A percentile compares a stretch with the other conserved stretches of the same genome.
phyloP scores from a whole-genome alignment of 2,797 vertebrate species.

The Peromyscus eremicus region DNA sequence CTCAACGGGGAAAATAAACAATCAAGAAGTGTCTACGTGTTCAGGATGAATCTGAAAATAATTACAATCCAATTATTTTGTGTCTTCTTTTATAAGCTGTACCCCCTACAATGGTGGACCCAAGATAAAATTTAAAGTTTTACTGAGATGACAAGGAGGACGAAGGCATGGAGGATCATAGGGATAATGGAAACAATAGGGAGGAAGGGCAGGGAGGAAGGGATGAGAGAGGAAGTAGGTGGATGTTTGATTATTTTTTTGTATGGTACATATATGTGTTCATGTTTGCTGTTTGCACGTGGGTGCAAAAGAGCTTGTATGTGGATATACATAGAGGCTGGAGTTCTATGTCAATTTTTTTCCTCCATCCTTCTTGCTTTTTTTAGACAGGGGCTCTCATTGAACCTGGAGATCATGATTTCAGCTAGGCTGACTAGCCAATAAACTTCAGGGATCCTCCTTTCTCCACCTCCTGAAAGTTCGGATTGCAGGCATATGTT shows the following conservation, averaged over 20 bases:
- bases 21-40: not conserved
- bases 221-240: no score
- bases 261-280: not conserved
- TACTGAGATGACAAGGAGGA: not conserved
- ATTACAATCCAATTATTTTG: not conserved
- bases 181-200: no score
- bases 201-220: no score
- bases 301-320: not conserved
- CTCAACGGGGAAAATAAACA: not conserved
- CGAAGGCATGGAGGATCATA: not conserved
- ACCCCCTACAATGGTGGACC: not conserved
- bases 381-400: not conserved
- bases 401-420: not conserved
- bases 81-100: not conserved
- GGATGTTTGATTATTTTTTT: not conserved
- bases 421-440: not conserved
- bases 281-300: not conserved
- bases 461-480: no score
- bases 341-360: not conserved
- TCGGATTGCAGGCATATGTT: no score
- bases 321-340: accelerated
- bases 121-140: constrained; percentile 6
- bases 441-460: not conserved
- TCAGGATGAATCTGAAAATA: not conserved
- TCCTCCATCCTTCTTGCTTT: not conserved